These are phyloP conservation scores for Tinea pellionella DNA, from an alignment of 2,888 invertebrate species.

Conservation along the genomic window DNA sequence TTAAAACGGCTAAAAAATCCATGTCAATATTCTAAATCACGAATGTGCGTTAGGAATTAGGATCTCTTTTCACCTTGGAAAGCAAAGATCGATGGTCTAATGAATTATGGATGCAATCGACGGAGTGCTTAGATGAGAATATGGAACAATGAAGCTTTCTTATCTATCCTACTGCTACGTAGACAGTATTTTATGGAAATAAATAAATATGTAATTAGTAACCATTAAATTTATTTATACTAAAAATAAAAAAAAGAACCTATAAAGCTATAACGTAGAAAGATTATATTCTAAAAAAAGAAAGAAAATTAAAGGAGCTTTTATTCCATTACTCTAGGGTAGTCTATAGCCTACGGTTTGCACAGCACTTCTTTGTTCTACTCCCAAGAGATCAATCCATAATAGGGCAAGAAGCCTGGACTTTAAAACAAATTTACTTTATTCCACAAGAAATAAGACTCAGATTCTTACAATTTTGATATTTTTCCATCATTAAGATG, in stretches of 20 bases:
- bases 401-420: neutral
- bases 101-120: conserved; percentile 8
- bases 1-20: too few species aligned
- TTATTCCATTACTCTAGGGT: too few species aligned
- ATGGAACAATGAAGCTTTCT: neutral
- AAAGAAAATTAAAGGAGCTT: too few species aligned
- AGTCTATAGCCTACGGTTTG: neutral
- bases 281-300: too few species aligned
- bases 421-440: neutral
- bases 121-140: neutral
- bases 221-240: too few species aligned
- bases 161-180: neutral
- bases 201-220: too few species aligned
- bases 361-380: neutral
- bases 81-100: neutral
- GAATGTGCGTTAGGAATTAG: neutral
- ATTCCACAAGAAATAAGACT: neutral
- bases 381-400: neutral
- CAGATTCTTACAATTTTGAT: too few species aligned
- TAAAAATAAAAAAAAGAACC: too few species aligned
- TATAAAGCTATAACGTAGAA: too few species aligned
- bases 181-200: too few species aligned
- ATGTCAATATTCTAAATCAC: too few species aligned
- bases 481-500: neutral
- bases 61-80: neutral